phyloP scores from a whole-genome alignment of 1,140 invertebrate species.

The Drosophila truncata region DNA sequence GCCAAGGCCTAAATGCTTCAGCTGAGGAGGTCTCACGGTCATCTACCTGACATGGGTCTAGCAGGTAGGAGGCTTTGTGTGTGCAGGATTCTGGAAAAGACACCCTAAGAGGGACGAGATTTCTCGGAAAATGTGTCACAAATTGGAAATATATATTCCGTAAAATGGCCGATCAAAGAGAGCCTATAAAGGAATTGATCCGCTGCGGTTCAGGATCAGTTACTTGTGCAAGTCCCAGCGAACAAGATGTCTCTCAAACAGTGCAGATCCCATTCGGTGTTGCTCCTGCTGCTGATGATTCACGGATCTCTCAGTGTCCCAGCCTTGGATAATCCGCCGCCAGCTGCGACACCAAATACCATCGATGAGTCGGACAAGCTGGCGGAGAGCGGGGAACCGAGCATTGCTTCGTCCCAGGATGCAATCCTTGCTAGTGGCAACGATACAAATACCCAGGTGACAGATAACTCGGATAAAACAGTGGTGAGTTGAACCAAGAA shows the following conservation, averaged over 20 bases:
- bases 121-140: constrained; percentile 59
- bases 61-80: constrained; percentile 43
- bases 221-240: constrained; percentile 8
- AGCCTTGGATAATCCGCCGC: constrained; percentile 48
- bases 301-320: constrained; percentile 38
- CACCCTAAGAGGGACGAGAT: constrained; percentile 1
- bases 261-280: constrained; percentile 19
- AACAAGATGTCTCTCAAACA: constrained; percentile 39
- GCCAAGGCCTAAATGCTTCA: constrained; percentile 21
- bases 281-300: constrained; percentile 39
- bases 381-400: constrained; percentile 33
- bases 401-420: not conserved
- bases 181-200: constrained; percentile 50
- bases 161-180: constrained; percentile 40
- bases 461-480: constrained; percentile 25
- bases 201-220: constrained; percentile 14
- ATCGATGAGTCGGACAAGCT: constrained; percentile 66
- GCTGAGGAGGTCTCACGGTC: constrained; percentile 23
- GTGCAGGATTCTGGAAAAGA: constrained; percentile 20
- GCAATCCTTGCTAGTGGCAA: constrained; percentile 12
- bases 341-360: constrained; percentile 38
- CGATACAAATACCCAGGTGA: constrained; percentile 9
- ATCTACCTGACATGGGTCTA: constrained; percentile 37
- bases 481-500: constrained; percentile 33
- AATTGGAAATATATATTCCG: constrained; percentile 34